A percentile compares a stretch with the other conserved stretches of the same genome.
Conservation (phyloP, 2,797 vertebrate genomes). For the Apogon talboti region DNA sequence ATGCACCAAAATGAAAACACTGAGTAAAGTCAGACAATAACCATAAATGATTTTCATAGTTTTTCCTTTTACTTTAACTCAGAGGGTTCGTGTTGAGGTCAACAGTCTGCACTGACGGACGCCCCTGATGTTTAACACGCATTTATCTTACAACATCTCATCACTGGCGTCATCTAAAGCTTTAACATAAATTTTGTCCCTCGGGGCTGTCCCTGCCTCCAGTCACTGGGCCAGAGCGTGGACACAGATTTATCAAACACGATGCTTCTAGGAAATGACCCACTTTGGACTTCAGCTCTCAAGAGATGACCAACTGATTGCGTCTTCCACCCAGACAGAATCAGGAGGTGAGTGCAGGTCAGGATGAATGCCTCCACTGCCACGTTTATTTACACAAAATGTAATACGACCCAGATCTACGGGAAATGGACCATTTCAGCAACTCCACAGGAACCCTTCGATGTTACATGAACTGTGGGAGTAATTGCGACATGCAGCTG, state of each 20-base stretch:
- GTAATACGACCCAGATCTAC: background rate
- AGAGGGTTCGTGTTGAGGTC: background rate
- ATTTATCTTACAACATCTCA: constrained; percentile 10
- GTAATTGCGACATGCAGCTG: background rate
- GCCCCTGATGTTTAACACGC: background rate
- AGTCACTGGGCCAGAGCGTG: background rate
- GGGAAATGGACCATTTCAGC: background rate
- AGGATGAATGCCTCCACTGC: background rate
- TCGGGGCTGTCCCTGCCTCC: background rate
- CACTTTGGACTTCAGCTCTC: background rate
- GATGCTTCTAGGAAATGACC: background rate
- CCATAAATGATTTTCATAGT: background rate
- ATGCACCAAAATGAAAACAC: background rate
- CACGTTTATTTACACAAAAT: background rate
- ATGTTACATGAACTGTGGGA: background rate
- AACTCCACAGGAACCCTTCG: background rate
- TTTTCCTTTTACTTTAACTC: background rate
- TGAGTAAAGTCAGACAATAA: background rate
- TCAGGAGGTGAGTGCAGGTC: background rate
- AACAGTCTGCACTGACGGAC: constrained; percentile 1
- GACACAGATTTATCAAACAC: constrained; percentile 4
- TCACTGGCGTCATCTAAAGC: constrained; percentile 6
- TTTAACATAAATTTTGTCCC: constrained; percentile 3
- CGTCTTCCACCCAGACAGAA: too few relatives aligned
- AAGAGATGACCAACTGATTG: too few relatives aligned